Evolutionary conservation across 2,113 vertebrate genomes (phyloP).

Genomic region (Desmodus rotundus): DNA sequence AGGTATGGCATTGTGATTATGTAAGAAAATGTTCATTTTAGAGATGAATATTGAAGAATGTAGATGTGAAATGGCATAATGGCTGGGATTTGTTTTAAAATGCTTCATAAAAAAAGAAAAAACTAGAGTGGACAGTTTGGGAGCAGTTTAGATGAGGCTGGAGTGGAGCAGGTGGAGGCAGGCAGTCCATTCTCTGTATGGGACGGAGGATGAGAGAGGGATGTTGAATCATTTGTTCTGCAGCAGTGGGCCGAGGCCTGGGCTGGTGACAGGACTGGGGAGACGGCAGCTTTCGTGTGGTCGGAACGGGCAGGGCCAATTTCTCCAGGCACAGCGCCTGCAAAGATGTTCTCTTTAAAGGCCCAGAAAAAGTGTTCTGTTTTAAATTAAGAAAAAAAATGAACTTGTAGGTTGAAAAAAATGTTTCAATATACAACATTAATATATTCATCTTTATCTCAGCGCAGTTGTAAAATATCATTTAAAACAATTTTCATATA

Average conservation of each 20-base stretch:
- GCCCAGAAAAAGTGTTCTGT: neutral
- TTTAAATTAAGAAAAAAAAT: neutral
- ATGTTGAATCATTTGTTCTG: neutral
- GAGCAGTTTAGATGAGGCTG: neutral
- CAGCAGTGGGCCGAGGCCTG: neutral
- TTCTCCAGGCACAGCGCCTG: neutral
- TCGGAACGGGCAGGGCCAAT: neutral
- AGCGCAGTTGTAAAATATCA: neutral
- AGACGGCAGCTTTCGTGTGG: neutral
- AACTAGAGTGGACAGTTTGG: neutral
- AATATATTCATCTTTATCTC: neutral
- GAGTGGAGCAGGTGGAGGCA: neutral
- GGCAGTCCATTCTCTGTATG: rapidly evolving
- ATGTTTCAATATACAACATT: neutral
- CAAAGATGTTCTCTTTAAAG: neutral
- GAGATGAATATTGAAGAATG: neutral
- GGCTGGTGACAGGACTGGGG: neutral
- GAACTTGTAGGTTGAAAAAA: neutral
- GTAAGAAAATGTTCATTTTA: conserved; percentile 20
- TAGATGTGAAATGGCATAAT: neutral
- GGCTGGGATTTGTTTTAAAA: neutral
- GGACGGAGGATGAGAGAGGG: neutral
- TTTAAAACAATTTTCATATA: neutral
- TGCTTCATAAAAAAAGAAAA: neutral
- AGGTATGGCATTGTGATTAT: neutral